phyloP scores from a whole-genome alignment of 2,888 invertebrate genomes.

The Dorcus hopei region DNA sequence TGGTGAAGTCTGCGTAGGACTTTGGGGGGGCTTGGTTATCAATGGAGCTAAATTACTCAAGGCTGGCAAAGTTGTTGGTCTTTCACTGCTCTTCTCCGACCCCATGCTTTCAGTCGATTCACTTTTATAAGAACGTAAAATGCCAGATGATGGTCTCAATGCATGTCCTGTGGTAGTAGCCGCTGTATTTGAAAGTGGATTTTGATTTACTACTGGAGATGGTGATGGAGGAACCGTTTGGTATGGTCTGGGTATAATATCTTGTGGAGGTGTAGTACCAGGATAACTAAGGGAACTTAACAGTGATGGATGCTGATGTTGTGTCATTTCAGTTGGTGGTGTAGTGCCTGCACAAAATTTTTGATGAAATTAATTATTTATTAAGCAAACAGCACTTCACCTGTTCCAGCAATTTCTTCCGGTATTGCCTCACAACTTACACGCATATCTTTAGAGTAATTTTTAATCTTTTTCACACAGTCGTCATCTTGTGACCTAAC shows the following conservation, averaged over 20 bases:
- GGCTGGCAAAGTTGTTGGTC: conserved; percentile 33
- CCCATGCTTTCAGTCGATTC: conserved; percentile 28
- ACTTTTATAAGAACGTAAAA: conserved; percentile 24
- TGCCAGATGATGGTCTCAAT: conserved; percentile 5
- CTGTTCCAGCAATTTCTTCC: conserved; percentile 71
- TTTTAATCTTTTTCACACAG: conserved; percentile 59
- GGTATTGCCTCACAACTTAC: conserved; percentile 89
- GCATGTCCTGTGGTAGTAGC: conserved; percentile 15
- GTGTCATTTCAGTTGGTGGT: conserved; percentile 56
- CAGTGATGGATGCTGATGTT: conserved; percentile 48
- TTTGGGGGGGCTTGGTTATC: conserved; percentile 60
- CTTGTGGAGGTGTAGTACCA: conserved; percentile 47
- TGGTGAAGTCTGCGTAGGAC: conserved; percentile 61
- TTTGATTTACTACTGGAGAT: conserved; percentile 39
- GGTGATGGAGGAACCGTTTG: conserved; percentile 53
- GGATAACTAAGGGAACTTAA: conserved; percentile 53
- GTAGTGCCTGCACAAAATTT: conserved; percentile 53
- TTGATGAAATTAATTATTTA: not conserved
- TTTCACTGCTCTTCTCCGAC: conserved; percentile 27
- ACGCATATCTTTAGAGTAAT: conserved; percentile 69
- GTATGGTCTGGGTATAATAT: conserved; percentile 36
- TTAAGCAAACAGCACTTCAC: conserved; percentile 7
- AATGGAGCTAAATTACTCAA: conserved; percentile 39
- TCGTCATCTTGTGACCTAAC: conserved; percentile 35
- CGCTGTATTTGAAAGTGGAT: not conserved